Evolutionary conservation across 2,113 vertebrate species (phyloP).

Genomic region (Aldabrachelys gigantea): DNA sequence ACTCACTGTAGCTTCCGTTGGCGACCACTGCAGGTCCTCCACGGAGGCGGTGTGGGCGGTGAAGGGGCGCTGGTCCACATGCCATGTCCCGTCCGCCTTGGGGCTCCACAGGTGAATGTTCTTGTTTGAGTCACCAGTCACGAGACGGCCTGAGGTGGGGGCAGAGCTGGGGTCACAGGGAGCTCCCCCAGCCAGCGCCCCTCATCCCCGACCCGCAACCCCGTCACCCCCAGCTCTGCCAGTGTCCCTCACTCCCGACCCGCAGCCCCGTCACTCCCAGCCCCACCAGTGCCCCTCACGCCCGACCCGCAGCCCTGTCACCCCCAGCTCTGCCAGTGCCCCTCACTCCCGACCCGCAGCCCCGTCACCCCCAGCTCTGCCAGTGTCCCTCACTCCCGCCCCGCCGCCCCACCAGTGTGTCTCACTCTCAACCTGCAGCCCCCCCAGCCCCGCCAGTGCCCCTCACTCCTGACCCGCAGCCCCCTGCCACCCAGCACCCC

Average conservation of each 20-base stretch:
- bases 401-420: no score
- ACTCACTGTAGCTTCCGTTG: slow-evolving; percentile 90
- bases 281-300: background rate
- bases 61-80: slow-evolving; percentile 91
- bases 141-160: slow-evolving; percentile 81
- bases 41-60: slow-evolving; percentile 88
- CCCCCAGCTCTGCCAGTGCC: background rate
- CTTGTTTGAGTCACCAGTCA: slow-evolving; percentile 90
- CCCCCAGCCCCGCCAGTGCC: no score
- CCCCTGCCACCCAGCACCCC: background rate
- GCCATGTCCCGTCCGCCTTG: slow-evolving; percentile 85
- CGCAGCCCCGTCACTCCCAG: background rate
- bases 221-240: background rate
- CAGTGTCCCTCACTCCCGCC: background rate
- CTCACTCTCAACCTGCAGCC: background rate
- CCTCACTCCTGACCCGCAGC: background rate
- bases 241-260: background rate
- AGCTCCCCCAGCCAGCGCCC: no score
- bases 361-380: background rate
- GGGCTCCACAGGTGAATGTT: slow-evolving; percentile 94
- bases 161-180: background rate
- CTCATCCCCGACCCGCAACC: background rate
- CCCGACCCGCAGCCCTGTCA: background rate
- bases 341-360: background rate
- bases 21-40: slow-evolving; percentile 95